Evolutionary conservation across 2,113 vertebrate species (phyloP), one percentile per base, ranked within the genome.

Genomic region (Eolophus roseicapilla): DNA sequence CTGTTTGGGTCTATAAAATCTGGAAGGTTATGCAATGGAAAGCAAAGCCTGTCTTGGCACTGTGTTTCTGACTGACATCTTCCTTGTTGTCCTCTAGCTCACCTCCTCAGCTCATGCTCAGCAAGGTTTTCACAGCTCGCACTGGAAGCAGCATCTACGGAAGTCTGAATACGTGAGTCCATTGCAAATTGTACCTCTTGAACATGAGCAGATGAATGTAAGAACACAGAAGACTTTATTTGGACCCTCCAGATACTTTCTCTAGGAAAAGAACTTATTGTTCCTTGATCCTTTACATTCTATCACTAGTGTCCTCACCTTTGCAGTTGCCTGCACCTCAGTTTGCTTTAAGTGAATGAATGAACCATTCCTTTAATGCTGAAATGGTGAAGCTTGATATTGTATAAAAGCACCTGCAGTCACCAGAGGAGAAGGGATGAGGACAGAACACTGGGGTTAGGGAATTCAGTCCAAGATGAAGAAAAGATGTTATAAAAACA

Each of bases 111-210:
- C 98, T 99, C 43, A 99, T 99, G 99, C 98, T 99, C 80, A 99
- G 99, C 98, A 99, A 99, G 97, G 99, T 99, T 90, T 99, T 99
- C 97, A 99, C 99, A 33, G 99, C 99, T 85, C 98, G 99, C 70
- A 99, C 99, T 28, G 99, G 99, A 55, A 98, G 99, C 96, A 99
- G 99, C 83, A 99, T 99, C 81, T 99, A 99, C 10, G 99, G 99
- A 96, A 99, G 99, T 62, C 98, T 99, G 53, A 99, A 99, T 98
- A 99, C 99, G 99, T 99, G 98, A 99, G 99, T 97, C 79, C 44
- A 4, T 82, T 60, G 6, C 41, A 25, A 17, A 31, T 21, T 11
- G 3, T 71, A 13, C 23, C 46, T 76, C 2, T n/a, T 77, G 68
- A 39, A 25, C 67, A 3, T 6, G 6, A 53, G 49, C 37, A 63